Percentiles rank a stretch among this genome's conserved stretches.
These are phyloP conservation scores for Sebastolobus altivelis DNA, from an alignment of 2,797 vertebrate genomes.

Conservation along the genomic window DNA sequence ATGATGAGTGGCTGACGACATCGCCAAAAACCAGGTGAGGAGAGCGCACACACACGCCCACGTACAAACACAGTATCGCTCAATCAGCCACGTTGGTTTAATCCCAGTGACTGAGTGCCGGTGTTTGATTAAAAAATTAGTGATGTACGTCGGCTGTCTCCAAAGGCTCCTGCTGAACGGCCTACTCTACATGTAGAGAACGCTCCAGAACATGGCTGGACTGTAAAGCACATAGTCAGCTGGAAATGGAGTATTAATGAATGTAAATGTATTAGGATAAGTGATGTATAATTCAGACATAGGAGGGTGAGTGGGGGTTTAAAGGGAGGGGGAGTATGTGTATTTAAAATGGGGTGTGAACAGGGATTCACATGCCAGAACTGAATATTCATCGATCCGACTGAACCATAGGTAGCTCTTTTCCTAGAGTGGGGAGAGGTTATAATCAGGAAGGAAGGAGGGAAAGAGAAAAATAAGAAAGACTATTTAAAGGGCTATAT, in stretches of 20 bases:
- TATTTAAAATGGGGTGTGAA: constrained; percentile 68
- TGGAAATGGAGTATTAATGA: constrained; percentile 82
- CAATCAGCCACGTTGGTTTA: constrained; percentile 63
- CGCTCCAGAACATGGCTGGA: constrained; percentile 61
- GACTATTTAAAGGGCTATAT: constrained; percentile 36
- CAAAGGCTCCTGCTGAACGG: constrained; percentile 57
- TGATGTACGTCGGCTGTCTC: constrained; percentile 60
- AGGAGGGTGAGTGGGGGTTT: constrained; percentile 28
- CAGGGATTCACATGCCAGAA: constrained; percentile 67
- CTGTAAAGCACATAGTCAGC: constrained; percentile 80
- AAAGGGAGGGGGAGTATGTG: constrained; percentile 42
- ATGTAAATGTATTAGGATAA: constrained; percentile 85
- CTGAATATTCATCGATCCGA: constrained; percentile 78
- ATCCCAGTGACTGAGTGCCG: constrained; percentile 64
- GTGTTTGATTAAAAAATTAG: constrained; percentile 78
- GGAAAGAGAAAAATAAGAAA: constrained; percentile 26
- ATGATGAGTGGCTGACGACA: constrained; percentile 99
- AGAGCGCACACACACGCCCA: constrained; percentile 22
- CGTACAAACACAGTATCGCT: constrained; percentile 49
- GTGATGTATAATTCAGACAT: constrained; percentile 84
- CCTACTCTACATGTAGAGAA: constrained; percentile 64
- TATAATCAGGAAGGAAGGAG: constrained; percentile 26
- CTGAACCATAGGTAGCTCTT: constrained; percentile 57
- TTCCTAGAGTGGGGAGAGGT: constrained; percentile 44
- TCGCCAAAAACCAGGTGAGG: constrained; percentile 99